Base-by-base conservation (phyloP, 53 echinoderm and acorn worm species). In the Holothuria scabra region DNA sequence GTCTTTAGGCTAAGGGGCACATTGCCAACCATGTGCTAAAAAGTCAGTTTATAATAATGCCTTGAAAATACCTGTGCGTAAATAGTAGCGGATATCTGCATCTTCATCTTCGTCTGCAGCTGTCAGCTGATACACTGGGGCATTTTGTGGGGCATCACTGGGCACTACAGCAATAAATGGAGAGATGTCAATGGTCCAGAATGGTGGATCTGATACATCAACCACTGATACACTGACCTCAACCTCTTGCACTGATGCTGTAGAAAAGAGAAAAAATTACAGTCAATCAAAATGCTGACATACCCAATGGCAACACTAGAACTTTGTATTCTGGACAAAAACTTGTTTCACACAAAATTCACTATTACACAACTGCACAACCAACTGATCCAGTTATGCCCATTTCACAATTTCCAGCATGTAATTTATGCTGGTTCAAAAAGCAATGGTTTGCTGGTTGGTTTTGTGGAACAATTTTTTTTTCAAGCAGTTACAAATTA, bases 131-230 rank as follows among this genome's bases (percentile, higher is more conserved):
- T 95, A 99, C 79, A 99, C 80, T 11, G 87, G 91, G 19, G 93
- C 99, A 58, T 85, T 91, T 21, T 86, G 88, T 6, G 99, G 91
- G 31, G 93, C 99, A 87, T 99, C 89, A 5, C 80, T 75, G 10
- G 92, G 87, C 29, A 92, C 93, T 26, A 94, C 94, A 55, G 85
- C 89, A 38, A 92, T 90, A 88, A 95, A 99, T 8, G 99, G 99
- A 14, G 46, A 72, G 55, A 93, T 86, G 7, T 57, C 26, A 90
- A 92, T 95, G 14, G 83, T 85, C 99, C 99, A 99, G 13, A 80
- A 65, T 9, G 99, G 99, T 2, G 90, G 89, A 44, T 99, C 99
- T 29, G 95, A 87, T 8, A 84, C 94, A 66, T 95, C 90, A 22
- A 63, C 22, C 13, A 99, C 86, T 20, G 59, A 65, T 8, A 99